Evolutionary conservation across 1,140 invertebrate genomes (phyloP).

Genomic region (Neuroterus valhalla): DNA sequence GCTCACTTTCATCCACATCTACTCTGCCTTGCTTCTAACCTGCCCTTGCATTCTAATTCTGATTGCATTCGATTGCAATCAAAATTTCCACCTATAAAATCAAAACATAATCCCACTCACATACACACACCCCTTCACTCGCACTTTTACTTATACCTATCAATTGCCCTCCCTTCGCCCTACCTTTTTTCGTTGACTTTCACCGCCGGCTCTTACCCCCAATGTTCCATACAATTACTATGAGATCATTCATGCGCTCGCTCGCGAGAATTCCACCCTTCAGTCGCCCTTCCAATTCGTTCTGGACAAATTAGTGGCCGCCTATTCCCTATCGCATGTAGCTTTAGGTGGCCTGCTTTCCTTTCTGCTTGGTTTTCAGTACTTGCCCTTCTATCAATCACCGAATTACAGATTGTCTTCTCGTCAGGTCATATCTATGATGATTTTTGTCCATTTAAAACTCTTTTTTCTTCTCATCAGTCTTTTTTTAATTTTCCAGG

Average conservation of each 20-base stretch:
- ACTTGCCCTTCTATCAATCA: too few species aligned
- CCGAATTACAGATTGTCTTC: too few species aligned
- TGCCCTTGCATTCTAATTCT: background rate
- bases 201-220: conserved; percentile 3
- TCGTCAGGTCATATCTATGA: too few species aligned
- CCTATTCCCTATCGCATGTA: too few species aligned
- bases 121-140: background rate
- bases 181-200: conserved; percentile 33
- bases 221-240: conserved; percentile 38
- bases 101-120: conserved; percentile 32
- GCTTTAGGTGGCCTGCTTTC: too few species aligned
- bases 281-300: too few species aligned
- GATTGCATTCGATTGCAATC: background rate
- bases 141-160: conserved; percentile 16
- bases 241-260: conserved; percentile 33
- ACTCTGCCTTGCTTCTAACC: background rate
- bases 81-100: too few species aligned
- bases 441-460: too few species aligned
- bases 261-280: conserved; percentile 20
- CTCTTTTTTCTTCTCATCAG: too few species aligned
- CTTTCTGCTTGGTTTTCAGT: too few species aligned
- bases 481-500: too few species aligned
- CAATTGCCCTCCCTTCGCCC: conserved; percentile 32
- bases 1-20: background rate
- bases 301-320: too few species aligned